These are phyloP conservation scores for Panurus biarmicus DNA, from an alignment of 2,113 vertebrate species.

Conservation along the genomic window DNA sequence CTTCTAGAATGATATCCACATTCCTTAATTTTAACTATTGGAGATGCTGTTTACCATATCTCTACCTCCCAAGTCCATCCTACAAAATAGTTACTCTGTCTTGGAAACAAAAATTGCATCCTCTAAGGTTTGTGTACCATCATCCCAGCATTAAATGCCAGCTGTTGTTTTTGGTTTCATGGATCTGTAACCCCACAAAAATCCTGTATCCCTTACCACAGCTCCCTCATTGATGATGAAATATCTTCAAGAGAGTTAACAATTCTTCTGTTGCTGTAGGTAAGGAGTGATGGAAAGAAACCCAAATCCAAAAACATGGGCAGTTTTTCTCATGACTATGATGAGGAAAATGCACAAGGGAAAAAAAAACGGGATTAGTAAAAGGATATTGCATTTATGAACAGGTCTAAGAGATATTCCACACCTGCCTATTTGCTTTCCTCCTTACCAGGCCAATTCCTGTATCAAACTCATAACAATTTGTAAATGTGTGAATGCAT, in stretches of 20 bases:
- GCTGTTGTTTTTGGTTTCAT: background rate
- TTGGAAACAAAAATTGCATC: background rate
- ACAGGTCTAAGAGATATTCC: background rate
- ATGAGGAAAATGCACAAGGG: background rate
- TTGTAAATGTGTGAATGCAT: background rate
- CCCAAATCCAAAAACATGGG: accelerated
- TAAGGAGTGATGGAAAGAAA: background rate
- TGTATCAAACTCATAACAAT: background rate
- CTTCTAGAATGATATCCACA: background rate
- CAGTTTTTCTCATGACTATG: background rate
- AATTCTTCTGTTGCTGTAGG: background rate
- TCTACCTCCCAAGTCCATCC: background rate
- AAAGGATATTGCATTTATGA: background rate
- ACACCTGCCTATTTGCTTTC: background rate
- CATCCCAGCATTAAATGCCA: background rate
- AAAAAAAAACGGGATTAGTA: background rate
- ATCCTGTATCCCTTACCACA: background rate
- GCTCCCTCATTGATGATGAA: background rate
- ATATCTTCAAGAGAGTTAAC: background rate
- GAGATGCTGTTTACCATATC: background rate
- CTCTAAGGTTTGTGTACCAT: background rate
- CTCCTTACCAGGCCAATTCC: background rate
- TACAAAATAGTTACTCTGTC: background rate
- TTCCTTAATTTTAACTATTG: background rate
- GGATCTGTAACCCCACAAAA: background rate